Percentiles rank a stretch among this genome's conserved stretches.
These are phyloP conservation scores for Tortricodes alternella DNA, from an alignment of 2,888 invertebrate genomes.

Conservation along the genomic window DNA sequence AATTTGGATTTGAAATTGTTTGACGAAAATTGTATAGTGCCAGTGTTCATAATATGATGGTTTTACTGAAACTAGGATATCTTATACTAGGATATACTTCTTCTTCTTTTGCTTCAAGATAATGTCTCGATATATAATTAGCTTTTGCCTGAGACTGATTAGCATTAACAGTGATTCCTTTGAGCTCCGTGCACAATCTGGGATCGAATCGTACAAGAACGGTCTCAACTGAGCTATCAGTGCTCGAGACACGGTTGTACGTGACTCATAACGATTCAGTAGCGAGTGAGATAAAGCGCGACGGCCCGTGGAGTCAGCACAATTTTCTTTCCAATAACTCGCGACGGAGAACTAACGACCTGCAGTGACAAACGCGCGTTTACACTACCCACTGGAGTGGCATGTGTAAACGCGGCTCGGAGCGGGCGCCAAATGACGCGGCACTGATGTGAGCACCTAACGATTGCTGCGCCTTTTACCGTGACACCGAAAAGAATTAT, in stretches of 20 bases:
- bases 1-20: too few species aligned
- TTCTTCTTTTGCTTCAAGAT: too few species aligned
- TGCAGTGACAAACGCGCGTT: constrained; percentile 27
- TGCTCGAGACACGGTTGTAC: constrained; percentile 24
- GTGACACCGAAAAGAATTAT: constrained; percentile 29
- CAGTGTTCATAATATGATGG: too few species aligned
- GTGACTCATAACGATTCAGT: constrained; percentile 29
- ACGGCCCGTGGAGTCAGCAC: constrained; percentile 28
- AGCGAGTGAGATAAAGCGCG: constrained; percentile 23
- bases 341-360: constrained; percentile 27
- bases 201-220: constrained; percentile 13
- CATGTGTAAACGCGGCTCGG: constrained; percentile 25
- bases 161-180: neutral
- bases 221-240: constrained; percentile 9
- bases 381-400: constrained; percentile 29
- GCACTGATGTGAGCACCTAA: constrained; percentile 30
- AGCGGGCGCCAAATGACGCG: constrained; percentile 25
- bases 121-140: too few species aligned
- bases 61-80: too few species aligned
- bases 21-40: too few species aligned
- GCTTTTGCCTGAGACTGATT: constrained; percentile 1
- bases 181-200: constrained; percentile 12
- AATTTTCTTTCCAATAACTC: constrained; percentile 34
- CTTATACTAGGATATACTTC: too few species aligned
- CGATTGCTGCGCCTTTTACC: constrained; percentile 28